Percentiles rank a stretch among this genome's conserved stretches.
Conservation (phyloP, 1,140 invertebrate species). For the Neodiprion lecontei region DNA sequence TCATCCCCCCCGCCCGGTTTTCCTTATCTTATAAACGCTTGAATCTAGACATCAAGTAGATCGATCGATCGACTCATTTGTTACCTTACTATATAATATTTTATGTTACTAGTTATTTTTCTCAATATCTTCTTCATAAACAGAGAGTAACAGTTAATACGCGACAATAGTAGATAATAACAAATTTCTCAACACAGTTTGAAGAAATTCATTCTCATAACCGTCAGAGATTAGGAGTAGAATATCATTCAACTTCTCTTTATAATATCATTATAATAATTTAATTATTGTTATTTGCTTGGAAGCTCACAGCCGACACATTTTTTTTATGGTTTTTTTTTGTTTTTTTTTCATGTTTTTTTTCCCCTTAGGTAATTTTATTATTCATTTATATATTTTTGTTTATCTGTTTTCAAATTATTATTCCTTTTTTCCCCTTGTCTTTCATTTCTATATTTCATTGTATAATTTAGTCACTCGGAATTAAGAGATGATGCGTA, state of each 20-base stretch:
- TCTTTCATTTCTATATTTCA: too few relatives aligned
- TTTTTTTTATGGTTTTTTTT: conserved; percentile 56
- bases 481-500: too few relatives aligned
- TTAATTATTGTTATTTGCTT: conserved; percentile 65
- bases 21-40: conserved; percentile 14
- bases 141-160: conserved; percentile 54
- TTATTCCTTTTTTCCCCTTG: neutral
- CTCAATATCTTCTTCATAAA: conserved; percentile 35
- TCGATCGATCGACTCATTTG: conserved; percentile 26
- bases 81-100: conserved; percentile 29
- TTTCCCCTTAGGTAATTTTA: conserved; percentile 40
- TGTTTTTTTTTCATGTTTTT: conserved; percentile 45
- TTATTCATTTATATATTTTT: neutral
- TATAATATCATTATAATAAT: conserved; percentile 60
- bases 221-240: conserved; percentile 53
- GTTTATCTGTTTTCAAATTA: neutral
- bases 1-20: conserved; percentile 25
- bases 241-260: conserved; percentile 53
- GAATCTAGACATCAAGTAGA: neutral
- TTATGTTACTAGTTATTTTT: too few relatives aligned
- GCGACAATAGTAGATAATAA: conserved; percentile 52
- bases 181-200: conserved; percentile 50
- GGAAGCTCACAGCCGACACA: conserved; percentile 63
- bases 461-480: too few relatives aligned
- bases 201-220: conserved; percentile 48